Base-by-base conservation (phyloP, 2,888 invertebrate genomes). In the Mesorhabditis belari region DNA sequence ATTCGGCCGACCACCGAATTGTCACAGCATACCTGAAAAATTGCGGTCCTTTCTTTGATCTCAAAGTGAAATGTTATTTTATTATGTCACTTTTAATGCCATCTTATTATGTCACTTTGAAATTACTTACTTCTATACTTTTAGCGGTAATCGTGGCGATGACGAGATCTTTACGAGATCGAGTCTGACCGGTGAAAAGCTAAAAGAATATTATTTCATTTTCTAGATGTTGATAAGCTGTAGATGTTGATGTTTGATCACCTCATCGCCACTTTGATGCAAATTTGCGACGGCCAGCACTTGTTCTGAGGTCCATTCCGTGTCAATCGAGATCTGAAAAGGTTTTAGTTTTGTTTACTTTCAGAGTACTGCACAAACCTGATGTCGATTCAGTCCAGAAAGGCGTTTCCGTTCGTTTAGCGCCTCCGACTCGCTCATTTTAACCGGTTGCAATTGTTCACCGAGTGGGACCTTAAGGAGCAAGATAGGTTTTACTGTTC, bases 361-460 rank as follows among this genome's bases (percentile, higher is more conserved):
- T n/a, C n/a, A n/a, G n/a, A n/a, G n/a, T n/a, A n/a, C n/a, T n/a
- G n/a, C n/a, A 35, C 44, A 35, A 35, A 65, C 62, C 4, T 57
- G 51, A 58, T 70, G 64, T 21, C 63, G 62, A 61, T 72, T 72
- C 53, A 72, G 63, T 4, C 72, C 72, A 12, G 65, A 65, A 6
- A 72, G 53, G 49, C 69, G 58, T 6, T 28, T 53, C 28, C 61
- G 54, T 35, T 72, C 70, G 28, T 64, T 66, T 5, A 61, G 54
- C 23, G 66, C 49, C 54, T 69, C 69, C 26, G 65, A 66, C 5
- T 56, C 21, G n/a, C 61, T 60, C 5, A 72, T 57, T 6, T 64
- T 58, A 26, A 72, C 65, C 44, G 67, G 65, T 57, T 72, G 70
- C 28, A 72, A 65, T 66, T 72, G 72, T 56, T 72, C 72, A 4